phyloP scores from a whole-genome alignment of 1,140 invertebrate species.

The Brachionus plicatilis region DNA sequence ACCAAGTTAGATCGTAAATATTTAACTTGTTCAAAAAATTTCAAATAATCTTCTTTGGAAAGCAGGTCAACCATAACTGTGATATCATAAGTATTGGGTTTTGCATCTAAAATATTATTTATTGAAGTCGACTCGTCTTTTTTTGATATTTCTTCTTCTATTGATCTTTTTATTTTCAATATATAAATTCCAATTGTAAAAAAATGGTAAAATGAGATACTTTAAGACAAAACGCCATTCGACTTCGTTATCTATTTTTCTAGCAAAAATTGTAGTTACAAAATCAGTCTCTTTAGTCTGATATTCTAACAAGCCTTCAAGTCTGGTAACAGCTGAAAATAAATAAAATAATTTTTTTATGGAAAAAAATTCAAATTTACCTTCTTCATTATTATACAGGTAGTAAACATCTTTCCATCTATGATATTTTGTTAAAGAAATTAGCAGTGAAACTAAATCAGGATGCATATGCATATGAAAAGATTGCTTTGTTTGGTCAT shows the following conservation, averaged over 20 bases:
- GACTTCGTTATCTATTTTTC: neutral
- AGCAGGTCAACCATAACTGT: conserved; percentile 16
- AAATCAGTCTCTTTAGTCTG: conserved; percentile 36
- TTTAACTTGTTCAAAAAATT: conserved; percentile 27
- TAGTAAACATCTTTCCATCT: conserved; percentile 85
- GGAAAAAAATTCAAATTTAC: conserved; percentile 62
- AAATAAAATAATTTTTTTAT: neutral
- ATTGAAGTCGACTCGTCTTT: neutral
- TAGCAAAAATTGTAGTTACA: neutral
- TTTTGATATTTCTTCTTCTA: neutral
- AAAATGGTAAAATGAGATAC: neutral
- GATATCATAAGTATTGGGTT: neutral
- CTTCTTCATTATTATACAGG: conserved; percentile 84
- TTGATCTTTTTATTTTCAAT: neutral
- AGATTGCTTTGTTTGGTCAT: neutral
- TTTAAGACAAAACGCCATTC: neutral
- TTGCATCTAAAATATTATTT: neutral
- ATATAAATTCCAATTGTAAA: neutral
- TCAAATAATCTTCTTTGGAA: neutral
- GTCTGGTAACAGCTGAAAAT: neutral
- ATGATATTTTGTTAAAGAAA: conserved; percentile 81
- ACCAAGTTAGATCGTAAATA: neutral
- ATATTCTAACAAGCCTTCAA: conserved; percentile 14
- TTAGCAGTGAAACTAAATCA: conserved; percentile 81
- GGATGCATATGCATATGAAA: conserved; percentile 65